A percentile compares a stretch with the other conserved stretches of the same genome.
Conservation (phyloP, 2,797 vertebrate genomes). For the Amphiprion clarkii region DNA sequence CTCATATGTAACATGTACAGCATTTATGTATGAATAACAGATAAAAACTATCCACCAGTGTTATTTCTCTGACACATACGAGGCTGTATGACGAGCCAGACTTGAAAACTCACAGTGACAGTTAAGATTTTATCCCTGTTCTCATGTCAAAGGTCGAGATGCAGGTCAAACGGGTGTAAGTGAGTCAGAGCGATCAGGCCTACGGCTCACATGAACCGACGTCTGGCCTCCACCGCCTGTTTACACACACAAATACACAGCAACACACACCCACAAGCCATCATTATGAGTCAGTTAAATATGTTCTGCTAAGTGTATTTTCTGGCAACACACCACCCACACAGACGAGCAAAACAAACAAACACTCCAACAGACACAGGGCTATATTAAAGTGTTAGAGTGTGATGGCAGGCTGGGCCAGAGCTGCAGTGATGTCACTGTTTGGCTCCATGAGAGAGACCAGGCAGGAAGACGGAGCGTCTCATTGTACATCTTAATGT, state of each 20-base stretch:
- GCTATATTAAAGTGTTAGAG: slow-evolving; percentile 37
- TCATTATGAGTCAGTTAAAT: slow-evolving; percentile 71
- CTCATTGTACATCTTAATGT: slow-evolving; percentile 48
- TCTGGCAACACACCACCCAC: slow-evolving; percentile 68
- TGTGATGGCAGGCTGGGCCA: slow-evolving; percentile 43
- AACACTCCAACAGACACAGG: slow-evolving; percentile 22
- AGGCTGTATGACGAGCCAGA: not conserved
- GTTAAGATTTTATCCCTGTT: slow-evolving; percentile 1
- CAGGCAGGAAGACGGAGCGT: slow-evolving; percentile 4
- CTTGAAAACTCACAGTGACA: not conserved
- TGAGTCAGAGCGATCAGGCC: slow-evolving; percentile 37
- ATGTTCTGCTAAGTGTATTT: slow-evolving; percentile 65
- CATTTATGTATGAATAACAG: too few relatives aligned
- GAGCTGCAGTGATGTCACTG: slow-evolving; percentile 68
- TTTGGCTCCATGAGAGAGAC: slow-evolving; percentile 61
- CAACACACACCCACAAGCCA: slow-evolving; percentile 25
- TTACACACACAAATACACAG: slow-evolving; percentile 33
- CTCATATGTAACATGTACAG: too few relatives aligned
- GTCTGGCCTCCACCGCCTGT: slow-evolving; percentile 43
- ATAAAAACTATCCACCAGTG: too few relatives aligned
- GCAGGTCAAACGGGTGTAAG: slow-evolving; percentile 4
- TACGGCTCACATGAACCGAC: slow-evolving; percentile 39
- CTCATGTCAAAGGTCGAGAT: slow-evolving; percentile 11
- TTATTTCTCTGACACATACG: not conserved
- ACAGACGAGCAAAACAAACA: slow-evolving; percentile 55